Conservation (phyloP, 2,888 invertebrate species). For the Tridacna crocea region DNA sequence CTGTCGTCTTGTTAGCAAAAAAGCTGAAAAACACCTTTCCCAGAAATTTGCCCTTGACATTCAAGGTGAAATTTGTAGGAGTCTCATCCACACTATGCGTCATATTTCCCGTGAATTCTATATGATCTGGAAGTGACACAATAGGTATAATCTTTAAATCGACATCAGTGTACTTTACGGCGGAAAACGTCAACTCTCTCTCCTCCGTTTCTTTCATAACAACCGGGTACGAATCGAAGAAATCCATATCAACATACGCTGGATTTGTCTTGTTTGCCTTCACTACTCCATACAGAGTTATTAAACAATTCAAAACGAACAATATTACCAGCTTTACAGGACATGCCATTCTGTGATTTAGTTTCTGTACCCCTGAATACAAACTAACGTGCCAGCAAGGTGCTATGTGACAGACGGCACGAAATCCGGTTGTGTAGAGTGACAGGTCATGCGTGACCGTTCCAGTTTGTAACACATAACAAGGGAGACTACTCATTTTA, state of each 20-base stretch:
- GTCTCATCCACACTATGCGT: constrained; percentile 26
- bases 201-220: constrained; percentile 57
- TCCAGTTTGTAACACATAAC: constrained; percentile 3
- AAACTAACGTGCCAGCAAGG: not conserved
- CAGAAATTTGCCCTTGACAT: constrained; percentile 62
- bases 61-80: constrained; percentile 49
- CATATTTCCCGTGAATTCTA: constrained; percentile 39
- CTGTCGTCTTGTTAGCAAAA: constrained; percentile 42
- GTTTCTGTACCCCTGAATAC: not conserved
- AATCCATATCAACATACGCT: constrained; percentile 35
- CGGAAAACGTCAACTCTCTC: constrained; percentile 48
- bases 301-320: constrained; percentile 46
- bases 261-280: constrained; percentile 51
- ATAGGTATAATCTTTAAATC: constrained; percentile 35
- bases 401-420: not conserved
- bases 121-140: constrained; percentile 44
- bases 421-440: constrained; percentile 9
- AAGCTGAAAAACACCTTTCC: constrained; percentile 60
- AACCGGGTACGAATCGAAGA: constrained; percentile 42
- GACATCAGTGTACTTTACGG: constrained; percentile 20
- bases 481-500: constrained; percentile 3
- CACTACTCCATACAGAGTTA: constrained; percentile 49
- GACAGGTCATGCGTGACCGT: constrained; percentile 11
- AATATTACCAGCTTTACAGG: constrained; percentile 54
- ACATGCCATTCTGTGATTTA: constrained; percentile 46